Evolutionary conservation across 2,113 vertebrate genomes (phyloP).

Genomic region (Alligator mississippiensis): DNA sequence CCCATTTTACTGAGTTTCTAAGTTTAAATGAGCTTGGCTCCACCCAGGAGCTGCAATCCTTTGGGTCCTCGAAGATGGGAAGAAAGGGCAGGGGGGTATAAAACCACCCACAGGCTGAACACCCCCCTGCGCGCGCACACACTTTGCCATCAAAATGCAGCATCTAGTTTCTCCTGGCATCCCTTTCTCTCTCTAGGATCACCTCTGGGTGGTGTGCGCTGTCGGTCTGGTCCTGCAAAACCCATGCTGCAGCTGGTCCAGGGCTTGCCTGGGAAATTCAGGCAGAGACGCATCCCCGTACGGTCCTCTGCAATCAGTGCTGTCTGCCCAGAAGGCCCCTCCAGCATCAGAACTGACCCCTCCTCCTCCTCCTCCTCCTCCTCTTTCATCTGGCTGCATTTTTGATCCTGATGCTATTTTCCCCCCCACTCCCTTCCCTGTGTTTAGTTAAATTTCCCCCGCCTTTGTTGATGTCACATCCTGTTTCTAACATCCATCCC

Average conservation of each 20-base stretch:
- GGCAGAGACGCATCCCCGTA: background rate
- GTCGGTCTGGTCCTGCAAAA: background rate
- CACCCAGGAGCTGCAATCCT: too few relatives aligned
- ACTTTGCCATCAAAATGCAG: background rate
- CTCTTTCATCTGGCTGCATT: background rate
- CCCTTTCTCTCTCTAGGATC: background rate
- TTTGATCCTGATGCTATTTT: background rate
- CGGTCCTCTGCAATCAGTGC: background rate
- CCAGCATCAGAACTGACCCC: background rate
- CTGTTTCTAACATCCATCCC: slow-evolving; percentile 78
- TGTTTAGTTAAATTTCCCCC: slow-evolving; percentile 86
- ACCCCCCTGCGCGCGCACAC: too few relatives aligned
- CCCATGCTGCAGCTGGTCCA: background rate
- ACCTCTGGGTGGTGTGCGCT: background rate
- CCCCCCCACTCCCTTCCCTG: slow-evolving; percentile 20
- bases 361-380: too few relatives aligned
- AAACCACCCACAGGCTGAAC: too few relatives aligned
- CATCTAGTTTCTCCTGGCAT: background rate
- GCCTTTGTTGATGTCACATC: slow-evolving; percentile 87
- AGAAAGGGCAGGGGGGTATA: too few relatives aligned
- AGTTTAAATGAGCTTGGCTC: too few relatives aligned
- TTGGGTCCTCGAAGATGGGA: too few relatives aligned
- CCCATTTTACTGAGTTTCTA: too few relatives aligned
- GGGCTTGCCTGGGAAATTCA: background rate
- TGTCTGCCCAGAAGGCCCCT: background rate